Base-by-base conservation (phyloP, 2,888 invertebrate species). In the Dolomedes plantarius region DNA sequence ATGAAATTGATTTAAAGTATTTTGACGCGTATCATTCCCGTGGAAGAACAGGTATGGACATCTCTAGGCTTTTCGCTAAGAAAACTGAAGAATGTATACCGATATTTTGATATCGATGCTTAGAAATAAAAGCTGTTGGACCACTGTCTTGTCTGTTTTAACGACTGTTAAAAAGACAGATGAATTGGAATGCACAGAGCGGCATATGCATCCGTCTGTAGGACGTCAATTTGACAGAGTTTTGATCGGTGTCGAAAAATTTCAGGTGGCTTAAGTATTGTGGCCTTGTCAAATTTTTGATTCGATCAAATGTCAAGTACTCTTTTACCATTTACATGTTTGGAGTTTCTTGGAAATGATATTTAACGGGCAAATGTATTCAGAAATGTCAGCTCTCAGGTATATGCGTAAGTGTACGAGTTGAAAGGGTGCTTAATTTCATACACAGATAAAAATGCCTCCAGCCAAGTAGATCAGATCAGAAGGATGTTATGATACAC, bases 181-280 rank as follows among this genome's bases (percentile, higher is more conserved):
- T 56, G 56, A 56, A 56, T 56, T 23, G 56, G 7, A 2, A 16
- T n/a, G 6, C 3, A 3, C 5, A 2, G 23, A 23, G 1, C 56
- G 23, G 23, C 19, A 56, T 11, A 1, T 56, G 56, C 7, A 56
- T 56, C 16, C 19, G 2, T 23, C 56, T 19, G 11, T 56, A 56
- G 6, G 11, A 56, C 56, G 23, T 56, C 56, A 23, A 2, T 3
- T 23, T 56, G 56, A 56, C 56, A 23, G 1, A 56, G 3, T 56
- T 56, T 1, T 56, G 56, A 56, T 56, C 56, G 56, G 23, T 23
- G 56, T 56, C 23, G 23, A 23, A 56, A 56, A 23, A 56, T 56
- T 56, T 56, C 56, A 56, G 56, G 56, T 56, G 56, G 56, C n/a
- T 56, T 56, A 5, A 56, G 23, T 23, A 56, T 56, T 56, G 23